Evolutionary conservation across 2,888 invertebrate genomes (phyloP), one percentile per base, ranked within the genome.

Genomic region (Colletes collaris): DNA sequence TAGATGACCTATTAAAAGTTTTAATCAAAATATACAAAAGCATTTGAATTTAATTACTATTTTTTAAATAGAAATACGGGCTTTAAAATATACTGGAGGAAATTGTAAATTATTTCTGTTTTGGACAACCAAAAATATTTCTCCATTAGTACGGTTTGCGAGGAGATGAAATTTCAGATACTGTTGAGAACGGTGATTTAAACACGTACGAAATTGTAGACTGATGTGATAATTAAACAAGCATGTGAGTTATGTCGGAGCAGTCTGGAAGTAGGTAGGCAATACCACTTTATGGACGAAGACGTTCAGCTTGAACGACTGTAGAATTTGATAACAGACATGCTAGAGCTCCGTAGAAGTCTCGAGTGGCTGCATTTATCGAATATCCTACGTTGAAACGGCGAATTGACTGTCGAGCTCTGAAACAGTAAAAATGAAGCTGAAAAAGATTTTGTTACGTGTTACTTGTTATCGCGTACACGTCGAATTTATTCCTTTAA

Each of bases 301-400:
- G 68, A 76, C 55, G 70, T 76, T 83, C 83, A 62, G 60, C 40
- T 59, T 49, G 49, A 76, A 80, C 71, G 70, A 80, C 80, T 77
- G 77, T 60, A 66, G 66, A 83, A 83, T 83, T 83, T 80, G 69
- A 80, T 83, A 83, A 83, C 80, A 50, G 62, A 16, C 68, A 59
- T 62, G 59, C 71, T 63, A 62, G 60, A 80, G 58, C 53, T 40
- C 62, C 35, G n/a, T 16, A 59, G 52, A 76, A 66, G 52, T 69
- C 59, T 72, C 46, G 67, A 72, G 68, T 74, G 58, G 46, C 40
- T 27, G 62, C 76, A 71, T 62, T 73, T 83, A 79, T 67, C 58
- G 80, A 79, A 82, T 56, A 71, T 69, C 66, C 19, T 53, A 37
- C 46, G 56, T 67, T 72, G 70, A 46, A 65, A 76, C 49, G 53